Evolutionary conservation across 2,113 vertebrate species (phyloP), one percentile per base, ranked within the genome.

Genomic region (Ia io): DNA sequence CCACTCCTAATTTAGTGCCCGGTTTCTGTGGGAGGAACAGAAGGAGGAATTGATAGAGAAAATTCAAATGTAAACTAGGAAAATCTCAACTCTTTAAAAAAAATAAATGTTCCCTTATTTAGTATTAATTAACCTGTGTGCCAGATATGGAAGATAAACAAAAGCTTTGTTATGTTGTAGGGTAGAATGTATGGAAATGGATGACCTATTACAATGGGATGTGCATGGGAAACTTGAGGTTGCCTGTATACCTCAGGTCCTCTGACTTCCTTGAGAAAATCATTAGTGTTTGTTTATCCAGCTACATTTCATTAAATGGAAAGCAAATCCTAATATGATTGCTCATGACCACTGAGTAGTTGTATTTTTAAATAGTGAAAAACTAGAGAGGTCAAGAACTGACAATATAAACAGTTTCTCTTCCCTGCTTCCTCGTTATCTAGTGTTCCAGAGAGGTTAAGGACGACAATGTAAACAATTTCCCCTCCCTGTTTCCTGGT

Each of bases 211-310:
- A 79, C 13, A 76, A 3, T 84, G 90, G 63, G n/a, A 91, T 94
- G 5, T 91, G 11, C 28, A n/a, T 73, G 59, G 86, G 83, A 88
- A 69, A 83, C 42, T 84, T 69, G 35, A 25, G 5, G 11, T 40
- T 94, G n/a, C 13, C 42, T 93, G 18, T 87, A 28, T 90, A 71
- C 22, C 25, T 92, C n/a, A 69, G 69, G 23, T 93, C 70, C 49
- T 77, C 23, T 80, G 80, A 77, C 71, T 25, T 86, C 63, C 79
- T 93, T 90, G 77, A 94, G 76, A 93, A 94, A 82, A 71, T 96
- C 22, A 32, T 84, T 91, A 77, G 18, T 95, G 51, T 95, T 93
- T 97, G 79, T 97, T 97, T 96, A 95, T 88, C 28, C 30, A 88
- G 42, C 44, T 89, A 35, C 17, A 78, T 96, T 96, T 93, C 40